These are phyloP conservation scores for Plecotus auritus DNA, from an alignment of 2,113 vertebrate genomes.

Conservation along the genomic window DNA sequence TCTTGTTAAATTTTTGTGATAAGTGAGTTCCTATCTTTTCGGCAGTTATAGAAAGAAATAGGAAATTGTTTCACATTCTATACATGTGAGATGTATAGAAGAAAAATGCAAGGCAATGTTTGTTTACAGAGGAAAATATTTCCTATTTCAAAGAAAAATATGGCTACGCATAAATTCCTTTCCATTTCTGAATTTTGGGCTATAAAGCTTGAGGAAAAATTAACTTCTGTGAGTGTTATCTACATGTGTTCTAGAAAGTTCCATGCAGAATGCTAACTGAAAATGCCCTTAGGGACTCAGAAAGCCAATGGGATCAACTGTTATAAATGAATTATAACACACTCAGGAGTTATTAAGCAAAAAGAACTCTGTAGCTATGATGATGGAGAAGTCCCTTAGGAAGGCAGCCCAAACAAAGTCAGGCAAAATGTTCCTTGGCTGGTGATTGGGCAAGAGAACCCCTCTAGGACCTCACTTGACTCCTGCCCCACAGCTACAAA, in stretches of 20 bases:
- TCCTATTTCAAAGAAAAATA: not conserved
- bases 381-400: not conserved
- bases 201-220: not conserved
- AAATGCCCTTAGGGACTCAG: constrained; percentile 22
- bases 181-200: constrained; percentile 28
- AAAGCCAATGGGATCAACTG: constrained; percentile 15
- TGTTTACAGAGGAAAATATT: not conserved
- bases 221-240: not conserved
- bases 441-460: not conserved
- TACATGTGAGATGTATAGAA: not conserved
- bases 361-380: not conserved
- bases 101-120: constrained; percentile 1
- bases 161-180: not conserved
- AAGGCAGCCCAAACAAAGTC: not conserved
- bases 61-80: constrained; percentile 32
- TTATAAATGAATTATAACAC: constrained; percentile 52
- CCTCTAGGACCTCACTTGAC: not conserved
- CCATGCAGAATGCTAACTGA: constrained; percentile 29
- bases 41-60: not conserved
- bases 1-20: not conserved
- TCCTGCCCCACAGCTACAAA: not conserved
- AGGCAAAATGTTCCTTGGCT: constrained; percentile 1
- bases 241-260: constrained; percentile 30
- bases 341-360: constrained; percentile 31
- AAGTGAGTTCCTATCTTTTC: not conserved